phyloP scores from a whole-genome alignment of 2,888 invertebrate species.

The Scrobipalpa atriplicella region DNA sequence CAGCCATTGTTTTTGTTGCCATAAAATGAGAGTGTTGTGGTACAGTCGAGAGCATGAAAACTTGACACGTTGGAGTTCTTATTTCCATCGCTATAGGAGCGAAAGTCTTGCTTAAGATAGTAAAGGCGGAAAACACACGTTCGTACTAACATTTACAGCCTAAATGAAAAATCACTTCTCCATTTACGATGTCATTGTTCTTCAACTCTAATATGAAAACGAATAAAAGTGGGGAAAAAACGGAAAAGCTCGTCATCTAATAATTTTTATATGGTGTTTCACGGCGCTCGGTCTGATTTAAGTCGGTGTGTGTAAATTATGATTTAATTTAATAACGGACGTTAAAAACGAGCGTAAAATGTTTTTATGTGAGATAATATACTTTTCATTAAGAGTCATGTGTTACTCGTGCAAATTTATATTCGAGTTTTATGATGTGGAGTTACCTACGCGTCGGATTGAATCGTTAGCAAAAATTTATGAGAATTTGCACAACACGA shows the following conservation, averaged over 20 bases:
- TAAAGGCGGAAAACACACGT: not conserved
- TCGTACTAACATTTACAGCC: slow-evolving; percentile 58
- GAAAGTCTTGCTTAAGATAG: not conserved
- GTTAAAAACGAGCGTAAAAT: slow-evolving; percentile 73
- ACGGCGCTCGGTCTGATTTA: slow-evolving; percentile 74
- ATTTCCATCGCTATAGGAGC: not conserved
- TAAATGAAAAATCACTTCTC: slow-evolving; percentile 67
- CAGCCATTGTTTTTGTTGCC: slow-evolving; percentile 51
- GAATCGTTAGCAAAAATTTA: slow-evolving; percentile 56
- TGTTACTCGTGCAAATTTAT: slow-evolving; percentile 67
- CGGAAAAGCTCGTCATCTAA: slow-evolving; percentile 64
- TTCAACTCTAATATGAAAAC: slow-evolving; percentile 48
- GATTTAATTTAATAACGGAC: slow-evolving; percentile 78
- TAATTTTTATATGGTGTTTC: slow-evolving; percentile 75
- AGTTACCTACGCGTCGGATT: slow-evolving; percentile 55
- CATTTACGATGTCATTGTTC: slow-evolving; percentile 50
- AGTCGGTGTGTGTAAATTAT: slow-evolving; percentile 77
- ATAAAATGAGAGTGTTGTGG: slow-evolving; percentile 47
- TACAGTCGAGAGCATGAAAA: not conserved
- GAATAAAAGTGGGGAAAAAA: slow-evolving; percentile 49
- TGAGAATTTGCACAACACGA: slow-evolving; percentile 43
- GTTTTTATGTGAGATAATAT: slow-evolving; percentile 79
- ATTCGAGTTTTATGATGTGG: slow-evolving; percentile 61
- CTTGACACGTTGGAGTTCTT: not conserved
- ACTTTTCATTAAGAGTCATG: slow-evolving; percentile 76